phyloP scores from a whole-genome alignment of 2,113 vertebrate genomes.

The Hassar affinis region DNA sequence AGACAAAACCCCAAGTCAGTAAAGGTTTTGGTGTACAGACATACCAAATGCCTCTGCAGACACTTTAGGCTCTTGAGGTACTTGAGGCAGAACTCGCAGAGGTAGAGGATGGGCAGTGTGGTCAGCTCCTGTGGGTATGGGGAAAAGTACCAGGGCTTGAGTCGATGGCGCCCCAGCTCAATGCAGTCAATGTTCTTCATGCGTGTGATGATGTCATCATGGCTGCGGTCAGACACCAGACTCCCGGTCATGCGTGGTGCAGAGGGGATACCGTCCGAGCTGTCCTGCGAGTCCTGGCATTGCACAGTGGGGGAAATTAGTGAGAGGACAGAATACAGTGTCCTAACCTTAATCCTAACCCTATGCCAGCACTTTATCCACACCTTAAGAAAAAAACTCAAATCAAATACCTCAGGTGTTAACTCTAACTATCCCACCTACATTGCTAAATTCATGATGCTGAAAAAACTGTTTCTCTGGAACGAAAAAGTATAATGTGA shows the following conservation, averaged over 20 bases:
- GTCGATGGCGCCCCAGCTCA: conserved; percentile 87
- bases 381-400: not conserved
- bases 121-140: conserved; percentile 93
- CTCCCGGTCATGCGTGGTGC: conserved; percentile 92
- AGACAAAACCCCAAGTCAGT: not conserved
- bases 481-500: not conserved
- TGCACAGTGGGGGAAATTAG: not conserved
- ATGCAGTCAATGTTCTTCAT: conserved; percentile 97
- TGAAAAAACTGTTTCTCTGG: not conserved
- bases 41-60: conserved; percentile 91
- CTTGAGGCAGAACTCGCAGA: conserved; percentile 97
- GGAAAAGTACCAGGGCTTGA: conserved; percentile 96
- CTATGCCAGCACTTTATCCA: too few species aligned
- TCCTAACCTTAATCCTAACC: not conserved
- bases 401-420: not conserved
- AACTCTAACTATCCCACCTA: not conserved
- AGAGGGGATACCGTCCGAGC: conserved; percentile 86
- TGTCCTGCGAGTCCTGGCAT: conserved; percentile 89
- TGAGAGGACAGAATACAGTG: not conserved
- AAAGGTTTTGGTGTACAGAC: conserved; percentile 28
- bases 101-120: conserved; percentile 86
- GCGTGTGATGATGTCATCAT: conserved; percentile 92
- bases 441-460: not conserved
- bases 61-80: conserved; percentile 93
- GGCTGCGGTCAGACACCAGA: conserved; percentile 90